phyloP scores from a whole-genome alignment of 2,797 vertebrate species.

The Otolemur crassicaudatus region DNA sequence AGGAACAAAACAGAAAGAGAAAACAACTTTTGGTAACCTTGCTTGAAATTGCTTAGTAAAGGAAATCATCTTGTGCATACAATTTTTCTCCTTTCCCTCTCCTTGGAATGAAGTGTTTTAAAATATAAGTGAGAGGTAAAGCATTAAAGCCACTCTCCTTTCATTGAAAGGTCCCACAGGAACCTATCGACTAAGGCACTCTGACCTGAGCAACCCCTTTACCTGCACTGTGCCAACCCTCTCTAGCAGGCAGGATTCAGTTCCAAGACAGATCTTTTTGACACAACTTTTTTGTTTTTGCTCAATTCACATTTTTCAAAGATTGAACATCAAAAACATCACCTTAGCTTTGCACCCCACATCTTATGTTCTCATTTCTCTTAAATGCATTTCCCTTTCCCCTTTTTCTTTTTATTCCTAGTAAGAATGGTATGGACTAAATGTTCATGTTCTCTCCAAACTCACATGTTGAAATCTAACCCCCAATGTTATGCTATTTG shows the following conservation, averaged over 20 bases:
- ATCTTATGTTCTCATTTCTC: background rate
- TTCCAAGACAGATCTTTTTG: background rate
- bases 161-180: too few species aligned
- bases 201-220: background rate
- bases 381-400: background rate
- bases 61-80: background rate
- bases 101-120: background rate
- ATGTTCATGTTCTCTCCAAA: background rate
- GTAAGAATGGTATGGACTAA: background rate
- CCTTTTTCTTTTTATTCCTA: background rate
- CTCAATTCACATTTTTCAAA: background rate
- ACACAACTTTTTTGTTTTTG: background rate
- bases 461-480: background rate
- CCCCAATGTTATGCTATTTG: background rate
- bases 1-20: background rate
- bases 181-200: too few species aligned
- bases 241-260: background rate
- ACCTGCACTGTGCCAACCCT: fast-evolving
- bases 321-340: background rate
- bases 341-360: background rate
- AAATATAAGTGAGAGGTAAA: background rate
- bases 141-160: background rate
- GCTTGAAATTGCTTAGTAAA: background rate
- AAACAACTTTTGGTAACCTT: background rate
- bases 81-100: background rate